Base-by-base conservation (phyloP, 1,140 invertebrate genomes). In the Augochlora pura region DNA sequence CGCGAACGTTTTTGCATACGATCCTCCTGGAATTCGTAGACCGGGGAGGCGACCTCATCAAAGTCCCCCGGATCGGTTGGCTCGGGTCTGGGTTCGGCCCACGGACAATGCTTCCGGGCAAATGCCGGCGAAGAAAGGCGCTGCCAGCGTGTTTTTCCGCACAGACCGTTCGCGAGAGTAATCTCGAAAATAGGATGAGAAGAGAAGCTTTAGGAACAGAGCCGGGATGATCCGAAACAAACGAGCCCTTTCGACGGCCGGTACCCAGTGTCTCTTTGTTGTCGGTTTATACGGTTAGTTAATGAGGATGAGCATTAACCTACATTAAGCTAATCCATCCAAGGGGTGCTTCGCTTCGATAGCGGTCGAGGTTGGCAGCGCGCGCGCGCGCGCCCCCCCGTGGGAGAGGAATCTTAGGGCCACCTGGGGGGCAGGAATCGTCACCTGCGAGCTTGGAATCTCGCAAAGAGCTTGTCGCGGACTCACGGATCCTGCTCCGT, bases 301-400 rank as follows among this genome's bases (percentile, higher is more conserved):
- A 90, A 90, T 85, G 87, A 90, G 88, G 88, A 90, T 90, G 71
- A 90, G 84, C 88, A 88, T 89, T 88, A 88, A 77, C 81, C 83
- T 84, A 88, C 66, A 88, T 88, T 90, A 88, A 77, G 70, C 81
- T 90, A 83, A 90, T 90, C 87, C 86, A 39, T 65, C 74, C 65
- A 32, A 49, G 10, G 59, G 59, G 65, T 59, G n/a, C 39, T 1
- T 25, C 54, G 16, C 46, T n/a, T 42, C 5, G 42, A 42, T 12
- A 42, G 42, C 14, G 42, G 9, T 46, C 42, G 42, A 12, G 42
- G 10, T 12, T 46, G 42, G 42, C 9, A 2, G 3, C 25, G 23
- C 32, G 32, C 25, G 39, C n/a, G n/a, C n/a, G n/a, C n/a, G n/a
- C n/a, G 9, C 23, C 32, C 9, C 49, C 3, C n/a, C 73, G 57